Evolutionary conservation across 2,797 vertebrate species (phyloP), one percentile per base, ranked within the genome.

Genomic region (Peromyscus eremicus): DNA sequence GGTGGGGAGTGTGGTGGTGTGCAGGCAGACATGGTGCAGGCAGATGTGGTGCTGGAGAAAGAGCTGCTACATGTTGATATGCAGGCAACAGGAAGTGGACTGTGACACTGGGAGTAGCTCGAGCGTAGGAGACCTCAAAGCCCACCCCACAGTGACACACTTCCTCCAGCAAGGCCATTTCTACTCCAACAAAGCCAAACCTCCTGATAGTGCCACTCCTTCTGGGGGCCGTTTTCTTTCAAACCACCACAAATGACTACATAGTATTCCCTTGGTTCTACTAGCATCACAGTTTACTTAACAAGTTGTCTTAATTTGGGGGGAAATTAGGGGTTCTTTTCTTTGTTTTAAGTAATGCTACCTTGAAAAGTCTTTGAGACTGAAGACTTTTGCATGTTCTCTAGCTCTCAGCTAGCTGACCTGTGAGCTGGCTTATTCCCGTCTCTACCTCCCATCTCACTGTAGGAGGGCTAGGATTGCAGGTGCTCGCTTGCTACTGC

Each of bases 321-420:
- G 68, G 13, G 9, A 88, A 57, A 40, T 17, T 88, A 7, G 10
- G 52, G 25, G n/a, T 40, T 29, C 13, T 73, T 40, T 37, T 79
- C 27, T 90, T 82, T 82, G 19, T 62, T 70, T 43, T 91, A 86
- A 90, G 84, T 88, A 79, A 77, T 71, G 12, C 40, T 62, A 64
- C 34, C 6, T 77, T 90, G 6, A 94, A 83, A 40, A 87, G 34
- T 91, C 46, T 73, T 73, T 49, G 37, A 23, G 17, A n/a, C 86
- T 52, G 5, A 64, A 57, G 13, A 55, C 40, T 79, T 95, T 92
- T 79, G 3, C 34, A 2, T 70, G 7, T 92, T 95, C 85, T 92
- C 34, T 75, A 23, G 17, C n/a, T 77, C 43, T 16, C 76, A 79
- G 14, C 46, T 34, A 9, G 46, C 76, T 52, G 43, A 14, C 43